Conservation (phyloP, 1,140 invertebrate species). For the Sinella curviseta region DNA sequence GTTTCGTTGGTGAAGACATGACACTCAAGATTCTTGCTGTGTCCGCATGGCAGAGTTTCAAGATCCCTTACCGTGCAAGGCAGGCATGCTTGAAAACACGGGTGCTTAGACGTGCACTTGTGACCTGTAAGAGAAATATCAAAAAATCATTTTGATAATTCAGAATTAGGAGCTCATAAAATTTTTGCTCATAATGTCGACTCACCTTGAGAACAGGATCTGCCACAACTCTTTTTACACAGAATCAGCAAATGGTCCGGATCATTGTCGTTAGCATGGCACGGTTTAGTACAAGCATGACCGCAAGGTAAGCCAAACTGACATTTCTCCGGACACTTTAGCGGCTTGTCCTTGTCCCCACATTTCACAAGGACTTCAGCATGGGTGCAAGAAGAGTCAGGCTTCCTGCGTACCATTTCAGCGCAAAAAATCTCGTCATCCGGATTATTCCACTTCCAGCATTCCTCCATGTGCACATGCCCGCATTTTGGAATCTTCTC, state of each 20-base stretch:
- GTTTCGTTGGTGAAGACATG: neutral
- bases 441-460: constrained; percentile 25
- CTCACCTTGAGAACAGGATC: too few species aligned
- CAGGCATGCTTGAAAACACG: constrained; percentile 33
- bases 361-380: constrained; percentile 42
- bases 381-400: too few species aligned
- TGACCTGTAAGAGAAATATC: too few species aligned
- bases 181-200: too few species aligned
- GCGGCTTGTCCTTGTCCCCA: neutral
- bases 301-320: constrained; percentile 36
- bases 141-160: too few species aligned
- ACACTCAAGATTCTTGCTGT: constrained; percentile 28
- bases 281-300: constrained; percentile 42
- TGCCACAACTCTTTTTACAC: constrained; percentile 42
- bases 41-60: constrained; percentile 30
- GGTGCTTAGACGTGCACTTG: constrained; percentile 37
- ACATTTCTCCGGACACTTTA: constrained; percentile 35
- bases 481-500: too few species aligned
- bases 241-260: constrained; percentile 35
- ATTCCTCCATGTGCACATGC: too few species aligned
- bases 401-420: constrained; percentile 28
- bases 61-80: constrained; percentile 34
- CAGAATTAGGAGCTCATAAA: too few species aligned
- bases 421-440: constrained; percentile 36
- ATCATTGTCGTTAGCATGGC: constrained; percentile 40